Evolutionary conservation across 53 echinoderm and acorn worm species (phyloP), one percentile per base, ranked within the genome.

Genomic region (Antedon mediterranea): DNA sequence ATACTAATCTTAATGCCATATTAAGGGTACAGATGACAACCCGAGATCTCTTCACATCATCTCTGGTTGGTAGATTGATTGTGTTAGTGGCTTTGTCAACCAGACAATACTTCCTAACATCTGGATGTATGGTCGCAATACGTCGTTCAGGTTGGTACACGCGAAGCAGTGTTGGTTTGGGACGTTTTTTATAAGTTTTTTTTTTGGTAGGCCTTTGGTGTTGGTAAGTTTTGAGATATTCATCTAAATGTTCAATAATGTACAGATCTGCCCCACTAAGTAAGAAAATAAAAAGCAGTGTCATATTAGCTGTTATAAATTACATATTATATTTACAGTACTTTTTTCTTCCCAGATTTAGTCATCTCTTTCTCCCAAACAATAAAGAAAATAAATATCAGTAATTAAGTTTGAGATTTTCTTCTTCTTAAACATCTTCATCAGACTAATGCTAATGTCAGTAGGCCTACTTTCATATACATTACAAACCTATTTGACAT

Each of bases 251-350:
- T 34, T 88, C 85, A 0, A 86, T 88, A 70, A 93, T 88, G 86
- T 90, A 88, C 86, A 88, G 88, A 79, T 93, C 90, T 29, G 90
- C 93, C 30, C 90, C 93, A 82, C 93, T 93, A 71, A 43, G n/a
- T 30, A 42, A 11, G 26, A 34, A 70, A 57, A 57, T 57, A 72
- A 76, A 43, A 31, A 43, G 2, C 3, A 79, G 11, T 31, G 20
- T 37, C 37, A 11, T 37, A 37, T 11, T 11, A n/a, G n/a, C n/a
- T n/a, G n/a, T n/a, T n/a, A n/a, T n/a, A n/a, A n/a, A n/a, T n/a
- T n/a, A n/a, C n/a, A n/a, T n/a, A n/a, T n/a, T n/a, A n/a, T n/a
- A n/a, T n/a, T n/a, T n/a, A n/a, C n/a, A n/a, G n/a, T n/a, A n/a
- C n/a, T n/a, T n/a, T n/a, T n/a, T n/a, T n/a, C n/a, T n/a, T n/a